A percentile compares a stretch with the other conserved stretches of the same genome.
phyloP scores from a whole-genome alignment of 1,140 invertebrate genomes.

The Caenorhabditis tropicalis region DNA sequence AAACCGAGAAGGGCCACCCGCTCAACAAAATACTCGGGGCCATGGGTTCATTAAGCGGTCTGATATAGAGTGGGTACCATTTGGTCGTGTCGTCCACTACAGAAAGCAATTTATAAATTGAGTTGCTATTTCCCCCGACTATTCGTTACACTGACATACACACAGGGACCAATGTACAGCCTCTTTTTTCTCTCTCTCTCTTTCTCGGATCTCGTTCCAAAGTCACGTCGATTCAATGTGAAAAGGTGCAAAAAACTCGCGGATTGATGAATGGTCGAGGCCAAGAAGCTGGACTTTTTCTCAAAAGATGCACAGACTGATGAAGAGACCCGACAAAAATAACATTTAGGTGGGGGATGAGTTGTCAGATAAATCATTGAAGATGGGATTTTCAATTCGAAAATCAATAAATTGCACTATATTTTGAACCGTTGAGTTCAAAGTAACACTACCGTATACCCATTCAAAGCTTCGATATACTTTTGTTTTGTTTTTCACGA shows the following conservation, averaged over 20 bases:
- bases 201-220: constrained; percentile 6
- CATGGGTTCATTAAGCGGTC: neutral
- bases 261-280: constrained; percentile 15
- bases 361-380: neutral
- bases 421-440: too few species aligned
- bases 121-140: neutral
- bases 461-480: too few species aligned
- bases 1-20: constrained; percentile 8
- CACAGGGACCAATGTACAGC: constrained; percentile 15
- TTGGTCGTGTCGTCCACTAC: neutral
- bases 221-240: neutral
- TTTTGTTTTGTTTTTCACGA: too few species aligned
- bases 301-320: neutral
- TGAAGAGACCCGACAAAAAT: neutral
- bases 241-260: constrained; percentile 16
- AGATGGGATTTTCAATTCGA: too few species aligned
- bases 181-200: neutral
- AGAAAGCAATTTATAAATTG: constrained; percentile 29
- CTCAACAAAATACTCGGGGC: neutral
- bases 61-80: neutral
- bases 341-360: neutral
- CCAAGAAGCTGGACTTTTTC: neutral
- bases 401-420: too few species aligned
- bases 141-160: constrained; percentile 5
- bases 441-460: too few species aligned